A percentile compares a stretch with the other conserved stretches of the same genome.
Conservation (phyloP, 2,113 vertebrate genomes). For the Clarias macrocephalus region DNA sequence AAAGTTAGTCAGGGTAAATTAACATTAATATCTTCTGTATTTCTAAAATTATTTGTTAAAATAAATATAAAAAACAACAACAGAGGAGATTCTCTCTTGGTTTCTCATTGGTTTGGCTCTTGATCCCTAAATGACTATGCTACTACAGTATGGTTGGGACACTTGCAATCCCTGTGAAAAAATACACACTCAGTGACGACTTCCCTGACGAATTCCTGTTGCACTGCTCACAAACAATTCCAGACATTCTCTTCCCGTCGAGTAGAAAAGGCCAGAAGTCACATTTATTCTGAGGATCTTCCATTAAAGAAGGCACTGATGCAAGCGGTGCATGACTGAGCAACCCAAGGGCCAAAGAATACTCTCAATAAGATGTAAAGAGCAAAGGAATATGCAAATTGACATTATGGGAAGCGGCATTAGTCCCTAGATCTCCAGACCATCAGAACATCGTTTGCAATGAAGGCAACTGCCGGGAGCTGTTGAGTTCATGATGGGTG, state of each 20-base stretch:
- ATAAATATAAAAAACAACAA: not conserved
- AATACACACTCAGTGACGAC: not conserved
- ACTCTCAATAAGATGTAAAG: not conserved
- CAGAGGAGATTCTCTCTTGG: too few species aligned
- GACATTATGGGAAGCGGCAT: constrained; percentile 15
- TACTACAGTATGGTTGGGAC: not conserved
- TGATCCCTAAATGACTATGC: not conserved
- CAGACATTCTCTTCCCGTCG: not conserved
- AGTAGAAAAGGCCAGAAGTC: not conserved
- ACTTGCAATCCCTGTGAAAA: not conserved
- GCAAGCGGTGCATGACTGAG: constrained; percentile 5
- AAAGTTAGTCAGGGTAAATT: too few species aligned
- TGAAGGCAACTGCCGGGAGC: constrained; percentile 21
- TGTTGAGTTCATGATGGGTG: constrained; percentile 9
- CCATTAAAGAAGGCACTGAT: not conserved
- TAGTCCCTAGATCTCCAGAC: constrained; percentile 10
- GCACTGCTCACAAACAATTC: not conserved
- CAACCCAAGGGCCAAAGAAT: constrained; percentile 13
- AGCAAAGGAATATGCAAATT: constrained; percentile 26
- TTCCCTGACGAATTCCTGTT: not conserved
- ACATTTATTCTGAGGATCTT: not conserved
- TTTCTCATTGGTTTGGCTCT: not conserved
- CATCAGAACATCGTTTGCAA: constrained; percentile 25
- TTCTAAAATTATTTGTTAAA: not conserved
- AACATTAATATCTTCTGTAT: not conserved